Percentiles rank a stretch among this genome's conserved stretches.
These are phyloP conservation scores for Serinus canaria DNA, from an alignment of 2,113 vertebrate species.

Conservation along the genomic window DNA sequence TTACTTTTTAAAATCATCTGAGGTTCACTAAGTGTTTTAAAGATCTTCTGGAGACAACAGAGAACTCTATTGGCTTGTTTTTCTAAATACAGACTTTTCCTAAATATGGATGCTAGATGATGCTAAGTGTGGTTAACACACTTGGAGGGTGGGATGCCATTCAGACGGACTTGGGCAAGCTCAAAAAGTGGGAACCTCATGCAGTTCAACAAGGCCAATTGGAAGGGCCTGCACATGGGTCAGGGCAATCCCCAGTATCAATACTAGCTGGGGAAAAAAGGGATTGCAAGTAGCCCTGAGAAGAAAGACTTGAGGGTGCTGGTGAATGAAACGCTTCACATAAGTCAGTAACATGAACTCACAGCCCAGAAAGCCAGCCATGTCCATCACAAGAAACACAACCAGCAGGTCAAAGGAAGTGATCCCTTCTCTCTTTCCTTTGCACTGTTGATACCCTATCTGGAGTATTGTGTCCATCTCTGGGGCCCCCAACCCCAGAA, in stretches of 20 bases:
- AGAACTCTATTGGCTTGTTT: not conserved
- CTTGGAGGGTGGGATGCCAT: not conserved
- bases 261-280: not conserved
- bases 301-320: not conserved
- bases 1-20: not conserved
- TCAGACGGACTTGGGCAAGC: not conserved
- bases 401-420: not conserved
- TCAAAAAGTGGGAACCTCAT: not conserved
- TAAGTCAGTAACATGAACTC: not conserved
- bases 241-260: not conserved
- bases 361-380: not conserved
- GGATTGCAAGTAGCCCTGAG: too few relatives aligned
- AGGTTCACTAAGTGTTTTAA: not conserved
- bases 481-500: not conserved
- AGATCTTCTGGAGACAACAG: not conserved
- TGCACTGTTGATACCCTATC: too few relatives aligned
- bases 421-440: not conserved
- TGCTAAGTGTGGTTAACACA: accelerated
- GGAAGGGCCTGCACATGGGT: too few relatives aligned
- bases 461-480: accelerated
- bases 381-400: not conserved
- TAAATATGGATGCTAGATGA: not conserved
- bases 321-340: not conserved
- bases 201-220: not conserved
- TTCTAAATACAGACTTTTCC: not conserved